Evolutionary conservation across 1,140 invertebrate species (phyloP).

Genomic region (Octopus bimaculoides): DNA sequence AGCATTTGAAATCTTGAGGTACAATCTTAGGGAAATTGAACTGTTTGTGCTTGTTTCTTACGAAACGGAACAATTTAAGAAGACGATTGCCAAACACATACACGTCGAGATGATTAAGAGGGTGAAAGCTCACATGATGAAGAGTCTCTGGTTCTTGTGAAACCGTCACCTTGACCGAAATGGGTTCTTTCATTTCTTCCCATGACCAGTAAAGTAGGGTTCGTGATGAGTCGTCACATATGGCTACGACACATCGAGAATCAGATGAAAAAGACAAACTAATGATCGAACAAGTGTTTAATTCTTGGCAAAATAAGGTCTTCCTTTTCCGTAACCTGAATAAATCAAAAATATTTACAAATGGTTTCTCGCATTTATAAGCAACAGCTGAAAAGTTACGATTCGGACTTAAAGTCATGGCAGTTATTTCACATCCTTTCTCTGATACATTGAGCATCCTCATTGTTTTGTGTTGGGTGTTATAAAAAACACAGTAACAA

Average conservation of each 20-base stretch:
- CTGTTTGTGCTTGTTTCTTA: neutral
- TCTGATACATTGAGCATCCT: neutral
- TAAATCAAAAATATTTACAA: neutral
- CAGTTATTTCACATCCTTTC: neutral
- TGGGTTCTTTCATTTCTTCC: neutral
- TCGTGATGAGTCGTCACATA: neutral
- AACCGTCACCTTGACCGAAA: neutral
- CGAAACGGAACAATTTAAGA: neutral
- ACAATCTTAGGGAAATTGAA: neutral
- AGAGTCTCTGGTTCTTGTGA: neutral
- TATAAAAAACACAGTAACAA: neutral
- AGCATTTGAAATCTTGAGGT: neutral
- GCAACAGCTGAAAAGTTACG: neutral
- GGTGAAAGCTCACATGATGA: neutral
- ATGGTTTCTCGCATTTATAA: neutral
- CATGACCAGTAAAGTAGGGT: neutral
- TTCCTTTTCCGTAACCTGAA: neutral
- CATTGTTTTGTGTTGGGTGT: neutral
- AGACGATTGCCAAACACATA: neutral
- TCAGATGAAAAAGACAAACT: neutral
- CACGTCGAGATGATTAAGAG: neutral
- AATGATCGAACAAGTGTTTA: neutral
- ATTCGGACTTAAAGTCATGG: slow-evolving; percentile 5
- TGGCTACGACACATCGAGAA: neutral
- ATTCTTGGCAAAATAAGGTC: neutral